Conservation (phyloP, 92 coral and sea anemone genomes). For the Pocillopora grandis region DNA sequence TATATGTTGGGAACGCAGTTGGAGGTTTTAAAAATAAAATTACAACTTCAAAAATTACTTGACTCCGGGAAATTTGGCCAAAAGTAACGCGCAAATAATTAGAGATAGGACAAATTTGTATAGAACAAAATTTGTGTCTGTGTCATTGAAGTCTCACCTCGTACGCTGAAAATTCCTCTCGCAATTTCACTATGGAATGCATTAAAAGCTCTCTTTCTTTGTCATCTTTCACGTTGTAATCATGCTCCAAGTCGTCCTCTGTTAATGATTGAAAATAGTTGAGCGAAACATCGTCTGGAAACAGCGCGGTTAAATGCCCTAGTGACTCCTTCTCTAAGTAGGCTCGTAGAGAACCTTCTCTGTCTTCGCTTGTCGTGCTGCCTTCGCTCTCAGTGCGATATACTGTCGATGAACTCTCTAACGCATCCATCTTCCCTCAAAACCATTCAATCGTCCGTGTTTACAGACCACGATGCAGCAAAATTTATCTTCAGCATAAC, state of each 20-base stretch:
- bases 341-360: slow-evolving; percentile 64
- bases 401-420: not conserved
- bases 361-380: slow-evolving; percentile 65
- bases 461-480: not conserved
- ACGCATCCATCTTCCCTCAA: slow-evolving; percentile 27
- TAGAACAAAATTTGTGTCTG: not conserved
- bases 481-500: slow-evolving; percentile 2
- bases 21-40: not conserved
- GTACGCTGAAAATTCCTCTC: slow-evolving; percentile 88
- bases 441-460: not conserved
- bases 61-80: not conserved
- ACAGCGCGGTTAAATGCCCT: slow-evolving; percentile 69
- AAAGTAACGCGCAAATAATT: not conserved
- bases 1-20: not conserved
- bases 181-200: slow-evolving; percentile 71
- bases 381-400: slow-evolving; percentile 55
- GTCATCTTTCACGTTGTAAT: slow-evolving; percentile 74
- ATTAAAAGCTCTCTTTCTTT: slow-evolving; percentile 78
- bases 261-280: slow-evolving; percentile 76
- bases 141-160: slow-evolving; percentile 49
- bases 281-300: slow-evolving; percentile 76
- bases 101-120: not conserved
- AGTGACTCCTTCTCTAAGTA: slow-evolving; percentile 81
- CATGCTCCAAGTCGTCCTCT: slow-evolving; percentile 96
- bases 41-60: slow-evolving; percentile 2